These are phyloP conservation scores for Amblyornis subalaris DNA, from an alignment of 2,113 vertebrate genomes.

Conservation along the genomic window DNA sequence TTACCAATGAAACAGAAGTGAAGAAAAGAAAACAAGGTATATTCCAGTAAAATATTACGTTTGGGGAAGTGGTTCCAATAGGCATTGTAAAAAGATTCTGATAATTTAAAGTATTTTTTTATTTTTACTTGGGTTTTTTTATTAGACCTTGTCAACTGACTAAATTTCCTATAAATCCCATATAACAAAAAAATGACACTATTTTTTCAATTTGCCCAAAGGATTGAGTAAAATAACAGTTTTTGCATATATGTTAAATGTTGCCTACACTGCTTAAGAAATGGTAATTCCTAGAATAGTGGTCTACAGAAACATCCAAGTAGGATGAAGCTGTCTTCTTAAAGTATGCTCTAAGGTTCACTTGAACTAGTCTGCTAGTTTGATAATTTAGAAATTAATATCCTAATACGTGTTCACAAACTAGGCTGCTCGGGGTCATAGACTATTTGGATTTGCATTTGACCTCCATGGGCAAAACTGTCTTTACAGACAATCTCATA, in stretches of 20 bases:
- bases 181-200: neutral
- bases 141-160: neutral
- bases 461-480: neutral
- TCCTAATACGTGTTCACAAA: neutral
- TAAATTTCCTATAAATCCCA: neutral
- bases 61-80: neutral
- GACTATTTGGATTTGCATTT: neutral
- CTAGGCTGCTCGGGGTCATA: neutral
- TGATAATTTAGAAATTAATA: neutral
- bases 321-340: neutral
- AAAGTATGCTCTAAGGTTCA: neutral
- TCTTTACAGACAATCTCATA: neutral
- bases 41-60: neutral
- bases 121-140: neutral
- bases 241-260: neutral
- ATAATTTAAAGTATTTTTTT: neutral
- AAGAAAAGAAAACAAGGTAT: neutral
- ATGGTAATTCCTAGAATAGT: fast-evolving
- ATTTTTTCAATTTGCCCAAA: neutral
- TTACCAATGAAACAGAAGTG: neutral
- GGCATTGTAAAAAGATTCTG: neutral
- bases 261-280: neutral
- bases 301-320: neutral
- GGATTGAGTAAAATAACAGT: neutral
- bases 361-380: neutral